Conservation (phyloP, 2,113 vertebrate species). For the Okapia johnstoni region DNA sequence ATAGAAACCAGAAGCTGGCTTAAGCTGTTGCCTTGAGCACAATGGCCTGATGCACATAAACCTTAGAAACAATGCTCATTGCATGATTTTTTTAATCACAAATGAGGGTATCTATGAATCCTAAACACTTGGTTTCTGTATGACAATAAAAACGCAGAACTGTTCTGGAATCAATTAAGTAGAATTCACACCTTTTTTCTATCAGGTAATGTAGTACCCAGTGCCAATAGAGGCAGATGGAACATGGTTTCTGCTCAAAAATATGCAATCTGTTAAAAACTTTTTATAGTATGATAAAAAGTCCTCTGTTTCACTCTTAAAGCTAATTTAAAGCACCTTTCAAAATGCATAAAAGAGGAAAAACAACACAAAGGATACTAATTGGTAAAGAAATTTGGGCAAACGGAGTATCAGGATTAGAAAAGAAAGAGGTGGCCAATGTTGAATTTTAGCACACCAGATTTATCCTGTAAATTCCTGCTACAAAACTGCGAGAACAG, state of each 20-base stretch:
- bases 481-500: neutral
- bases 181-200: neutral
- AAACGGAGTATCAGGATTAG: neutral
- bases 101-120: neutral
- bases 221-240: neutral
- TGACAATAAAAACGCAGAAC: neutral
- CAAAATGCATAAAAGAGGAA: neutral
- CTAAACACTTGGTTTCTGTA: neutral
- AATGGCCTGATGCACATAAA: neutral
- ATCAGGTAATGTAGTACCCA: neutral
- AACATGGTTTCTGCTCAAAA: neutral
- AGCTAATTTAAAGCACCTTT: conserved; percentile 9
- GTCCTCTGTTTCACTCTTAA: neutral
- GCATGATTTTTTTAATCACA: neutral
- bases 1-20: neutral
- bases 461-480: neutral
- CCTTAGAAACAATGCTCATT: neutral
- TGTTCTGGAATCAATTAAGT: conserved; percentile 7
- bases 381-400: neutral
- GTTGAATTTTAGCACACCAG: neutral
- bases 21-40: neutral
- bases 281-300: neutral
- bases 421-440: neutral
- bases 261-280: neutral
- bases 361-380: neutral